phyloP scores from a whole-genome alignment of 92 coral and sea anemone genomes.

The Phymanthus crucifer region DNA sequence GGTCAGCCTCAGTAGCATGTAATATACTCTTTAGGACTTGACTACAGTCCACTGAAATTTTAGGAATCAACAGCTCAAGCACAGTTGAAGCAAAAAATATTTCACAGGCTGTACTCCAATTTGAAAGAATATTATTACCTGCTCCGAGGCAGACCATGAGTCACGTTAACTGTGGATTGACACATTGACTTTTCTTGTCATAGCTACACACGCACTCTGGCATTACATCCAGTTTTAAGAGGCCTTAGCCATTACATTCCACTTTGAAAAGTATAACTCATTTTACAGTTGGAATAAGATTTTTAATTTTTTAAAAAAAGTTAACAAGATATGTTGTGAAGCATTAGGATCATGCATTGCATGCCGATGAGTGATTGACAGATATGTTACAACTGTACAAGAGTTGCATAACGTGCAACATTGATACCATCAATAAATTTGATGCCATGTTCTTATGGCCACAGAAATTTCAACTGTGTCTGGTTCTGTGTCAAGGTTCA shows the following conservation, averaged over 20 bases:
- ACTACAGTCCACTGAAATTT: too few relatives aligned
- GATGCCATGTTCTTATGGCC: constrained; percentile 7
- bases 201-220: neutral
- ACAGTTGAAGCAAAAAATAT: too few relatives aligned
- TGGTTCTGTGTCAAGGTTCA: too few relatives aligned
- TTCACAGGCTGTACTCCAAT: too few relatives aligned
- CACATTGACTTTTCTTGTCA: neutral
- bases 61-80: too few relatives aligned
- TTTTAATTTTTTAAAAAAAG: neutral
- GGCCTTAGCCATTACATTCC: neutral
- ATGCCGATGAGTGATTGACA: neutral
- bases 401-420: neutral
- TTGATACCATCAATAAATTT: constrained; percentile 21
- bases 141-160: too few relatives aligned
- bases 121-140: too few relatives aligned
- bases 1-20: too few relatives aligned
- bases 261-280: neutral
- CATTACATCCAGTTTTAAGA: neutral
- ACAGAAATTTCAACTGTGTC: neutral
- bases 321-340: neutral
- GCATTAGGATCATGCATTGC: neutral
- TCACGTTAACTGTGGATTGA: too few relatives aligned
- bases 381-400: neutral
- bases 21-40: too few relatives aligned
- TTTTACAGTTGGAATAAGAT: neutral